These are phyloP conservation scores for Lomographa bimaculata DNA, from an alignment of 2,888 invertebrate genomes.

Conservation along the genomic window DNA sequence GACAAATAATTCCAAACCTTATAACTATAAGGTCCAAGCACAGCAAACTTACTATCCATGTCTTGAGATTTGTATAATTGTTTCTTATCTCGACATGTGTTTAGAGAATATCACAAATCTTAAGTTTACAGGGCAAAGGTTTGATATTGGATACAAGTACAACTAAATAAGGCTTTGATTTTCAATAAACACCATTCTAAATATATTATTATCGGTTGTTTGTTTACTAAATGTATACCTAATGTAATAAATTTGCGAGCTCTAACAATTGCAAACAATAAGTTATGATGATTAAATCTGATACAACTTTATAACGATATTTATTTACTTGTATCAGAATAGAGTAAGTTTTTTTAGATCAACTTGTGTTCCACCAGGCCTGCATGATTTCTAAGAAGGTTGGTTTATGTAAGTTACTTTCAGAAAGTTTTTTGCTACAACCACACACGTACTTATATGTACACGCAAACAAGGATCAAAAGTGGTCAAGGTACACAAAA, in stretches of 20 bases:
- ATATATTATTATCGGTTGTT: constrained; percentile 6
- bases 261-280: neutral
- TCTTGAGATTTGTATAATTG: constrained; percentile 21
- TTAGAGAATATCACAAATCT: constrained; percentile 20
- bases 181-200: neutral
- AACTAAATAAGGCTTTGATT: constrained; percentile 9
- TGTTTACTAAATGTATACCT: neutral
- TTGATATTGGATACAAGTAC: constrained; percentile 11
- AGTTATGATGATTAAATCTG: no score
- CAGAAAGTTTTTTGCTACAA: constrained; percentile 15
- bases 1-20: no score
- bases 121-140: constrained; percentile 11
- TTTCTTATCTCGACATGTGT: constrained; percentile 24
- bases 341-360: no score
- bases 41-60: neutral
- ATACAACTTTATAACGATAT: no score
- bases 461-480: constrained; percentile 63
- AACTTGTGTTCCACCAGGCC: no score
- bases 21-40: no score
- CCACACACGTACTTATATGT: constrained; percentile 38
- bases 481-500: constrained; percentile 65
- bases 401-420: constrained; percentile 5
- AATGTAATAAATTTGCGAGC: neutral
- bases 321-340: no score
- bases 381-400: no score